Base-by-base conservation (phyloP, 2,113 vertebrate species). In the Maccullochella peelii region DNA sequence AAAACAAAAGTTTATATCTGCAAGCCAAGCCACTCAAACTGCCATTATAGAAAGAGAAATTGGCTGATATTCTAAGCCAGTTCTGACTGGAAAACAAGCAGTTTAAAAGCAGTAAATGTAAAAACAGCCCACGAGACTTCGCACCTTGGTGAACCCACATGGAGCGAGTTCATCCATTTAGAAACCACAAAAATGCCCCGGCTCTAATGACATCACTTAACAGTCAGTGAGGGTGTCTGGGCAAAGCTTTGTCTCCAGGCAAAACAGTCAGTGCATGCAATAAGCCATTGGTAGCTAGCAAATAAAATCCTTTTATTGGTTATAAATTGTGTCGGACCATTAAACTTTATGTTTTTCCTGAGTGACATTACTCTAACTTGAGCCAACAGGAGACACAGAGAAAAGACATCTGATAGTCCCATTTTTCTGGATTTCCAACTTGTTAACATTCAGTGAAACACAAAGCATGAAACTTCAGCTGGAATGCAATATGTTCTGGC, bases 261-360 rank as follows among this genome's bases (percentile, higher is more conserved):
- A 72, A 81, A 89, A 52, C 84, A 86, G 77, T 65, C 85, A 74
- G 80, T 59, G 87, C 68, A 90, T 72, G 85, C 86, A 87, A 67
- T 65, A 80, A 80, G 73, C 82, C 90, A 86, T 42, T 85, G 90
- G 91, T 86, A 84, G 86, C 77, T 21, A n/a, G 54, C 91, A 89
- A 86, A 93, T 92, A 86, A 90, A 94, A 90, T 73, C 15, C 55
- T 81, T 94, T 92, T 88, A 93, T 87, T 87, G 86, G 69, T 89
- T 70, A 89, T 92, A 92, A 93, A 89, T 84, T 61, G 76, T 83
- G 71, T 81, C 25, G 73, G 88, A 73, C 76, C 87, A 88, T 91
- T 91, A 91, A 91, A 88, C 82, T 88, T 91, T 84, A 90, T 89
- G 86, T 77, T 87, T 84, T 87, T 86, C 76, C 78, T 61, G 72